Evolutionary conservation across 2,113 vertebrate species (phyloP).

Genomic region (Paralichthys olivaceus): DNA sequence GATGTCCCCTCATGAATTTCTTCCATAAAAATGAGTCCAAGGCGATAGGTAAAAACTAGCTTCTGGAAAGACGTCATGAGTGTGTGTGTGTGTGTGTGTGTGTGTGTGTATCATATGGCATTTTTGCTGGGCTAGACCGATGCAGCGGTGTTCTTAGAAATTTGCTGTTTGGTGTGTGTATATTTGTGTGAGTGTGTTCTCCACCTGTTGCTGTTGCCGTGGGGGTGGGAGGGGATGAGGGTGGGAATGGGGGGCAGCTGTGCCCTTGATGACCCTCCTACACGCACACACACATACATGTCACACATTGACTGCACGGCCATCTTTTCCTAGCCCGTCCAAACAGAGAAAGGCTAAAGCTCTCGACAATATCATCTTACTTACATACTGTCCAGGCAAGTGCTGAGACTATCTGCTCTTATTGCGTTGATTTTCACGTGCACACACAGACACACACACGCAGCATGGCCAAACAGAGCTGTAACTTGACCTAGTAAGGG

Average conservation of each 20-base stretch:
- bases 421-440: slow-evolving; percentile 30
- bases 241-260: slow-evolving; percentile 70
- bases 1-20: not conserved
- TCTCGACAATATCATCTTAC: slow-evolving; percentile 43
- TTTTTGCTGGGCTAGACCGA: not conserved
- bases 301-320: not conserved
- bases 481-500: slow-evolving; percentile 50
- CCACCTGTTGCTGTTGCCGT: slow-evolving; percentile 76
- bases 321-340: slow-evolving; percentile 17
- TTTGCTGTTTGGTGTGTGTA: not conserved
- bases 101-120: not conserved
- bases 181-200: slow-evolving; percentile 10
- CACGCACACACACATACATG: slow-evolving; percentile 32
- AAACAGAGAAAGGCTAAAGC: slow-evolving; percentile 43
- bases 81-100: too few relatives aligned
- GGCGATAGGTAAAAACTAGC: too few relatives aligned
- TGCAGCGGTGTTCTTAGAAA: not conserved
- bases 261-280: slow-evolving; percentile 39
- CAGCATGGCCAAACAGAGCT: not conserved
- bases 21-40: not conserved
- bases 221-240: not conserved
- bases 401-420: slow-evolving; percentile 49
- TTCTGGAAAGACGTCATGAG: too few relatives aligned
- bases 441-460: not conserved
- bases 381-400: slow-evolving; percentile 22